These are phyloP conservation scores for Eupeodes latifasciatus DNA, from an alignment of 2,888 invertebrate genomes.

Conservation along the genomic window DNA sequence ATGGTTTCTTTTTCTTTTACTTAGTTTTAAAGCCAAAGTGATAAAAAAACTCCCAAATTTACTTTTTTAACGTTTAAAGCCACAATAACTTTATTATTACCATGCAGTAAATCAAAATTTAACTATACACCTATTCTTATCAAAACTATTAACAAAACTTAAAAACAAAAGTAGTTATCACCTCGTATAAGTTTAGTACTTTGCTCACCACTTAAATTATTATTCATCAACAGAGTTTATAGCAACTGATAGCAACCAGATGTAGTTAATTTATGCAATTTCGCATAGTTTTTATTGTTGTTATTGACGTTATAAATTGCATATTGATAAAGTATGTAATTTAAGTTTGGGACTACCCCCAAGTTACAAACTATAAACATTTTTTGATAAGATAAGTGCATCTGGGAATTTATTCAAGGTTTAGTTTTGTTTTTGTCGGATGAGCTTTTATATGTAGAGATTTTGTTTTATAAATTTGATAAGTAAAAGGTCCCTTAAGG, in stretches of 20 bases:
- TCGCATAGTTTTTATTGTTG: neutral
- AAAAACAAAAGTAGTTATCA: slow-evolving; percentile 1
- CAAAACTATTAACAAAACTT: neutral
- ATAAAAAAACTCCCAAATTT: slow-evolving; percentile 2
- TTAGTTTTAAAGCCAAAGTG: neutral
- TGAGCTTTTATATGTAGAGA: neutral
- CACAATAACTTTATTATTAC: neutral
- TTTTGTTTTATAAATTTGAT: slow-evolving; percentile 19
- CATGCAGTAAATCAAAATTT: slow-evolving; percentile 4
- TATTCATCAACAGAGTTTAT: neutral
- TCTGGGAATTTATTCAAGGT: slow-evolving; percentile 53
- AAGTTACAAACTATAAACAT: slow-evolving; percentile 21
- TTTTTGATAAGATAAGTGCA: slow-evolving; percentile 48
- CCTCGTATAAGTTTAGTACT: neutral
- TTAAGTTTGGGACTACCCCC: slow-evolving; percentile 37
- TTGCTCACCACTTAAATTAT: slow-evolving; percentile 7
- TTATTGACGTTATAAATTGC: neutral
- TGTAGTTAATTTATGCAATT: neutral
- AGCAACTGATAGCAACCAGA: slow-evolving; percentile 17
- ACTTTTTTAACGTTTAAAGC: neutral
- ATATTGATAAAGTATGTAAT: neutral
- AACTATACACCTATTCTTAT: neutral
- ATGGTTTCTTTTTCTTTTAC: neutral
- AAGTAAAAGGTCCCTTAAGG: slow-evolving; percentile 45
- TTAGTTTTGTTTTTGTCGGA: slow-evolving; percentile 26